phyloP scores from a whole-genome alignment of 1,140 invertebrate genomes.

The Mycetomoellerius zeteki region DNA sequence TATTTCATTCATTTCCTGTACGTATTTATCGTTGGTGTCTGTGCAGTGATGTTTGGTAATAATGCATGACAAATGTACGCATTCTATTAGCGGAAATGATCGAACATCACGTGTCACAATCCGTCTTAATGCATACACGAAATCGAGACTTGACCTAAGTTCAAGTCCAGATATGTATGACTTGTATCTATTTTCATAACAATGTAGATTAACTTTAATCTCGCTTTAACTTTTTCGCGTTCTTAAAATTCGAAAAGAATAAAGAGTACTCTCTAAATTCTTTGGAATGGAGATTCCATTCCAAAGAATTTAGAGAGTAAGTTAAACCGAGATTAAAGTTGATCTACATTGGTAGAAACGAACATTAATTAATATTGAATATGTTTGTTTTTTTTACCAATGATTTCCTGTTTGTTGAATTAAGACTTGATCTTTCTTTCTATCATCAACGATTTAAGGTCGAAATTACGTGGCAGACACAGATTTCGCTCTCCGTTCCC shows the following conservation, averaged over 20 bases:
- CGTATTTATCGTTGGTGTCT: neutral
- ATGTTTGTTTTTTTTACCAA: neutral
- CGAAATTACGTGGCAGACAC: neutral
- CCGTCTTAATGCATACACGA: neutral
- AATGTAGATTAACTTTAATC: no score
- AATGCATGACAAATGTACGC: neutral
- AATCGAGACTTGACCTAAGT: neutral
- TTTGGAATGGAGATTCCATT: no score
- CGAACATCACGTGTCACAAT: neutral
- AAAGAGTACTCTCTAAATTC: no score
- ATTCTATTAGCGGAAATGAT: neutral
- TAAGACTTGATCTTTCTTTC: neutral
- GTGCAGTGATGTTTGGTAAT: neutral
- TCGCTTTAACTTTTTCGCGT: no score
- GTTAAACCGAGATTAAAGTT: no score
- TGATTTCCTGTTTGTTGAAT: neutral
- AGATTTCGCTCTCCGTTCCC: constrained; percentile 1
- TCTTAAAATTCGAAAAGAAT: no score
- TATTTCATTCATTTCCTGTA: neutral
- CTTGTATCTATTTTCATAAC: no score
- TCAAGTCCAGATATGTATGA: neutral
- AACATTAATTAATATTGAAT: neutral
- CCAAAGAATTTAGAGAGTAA: no score
- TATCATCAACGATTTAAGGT: neutral
- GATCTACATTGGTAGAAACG: no score